Evolutionary conservation across 1,140 invertebrate species (phyloP).

Genomic region (Drosophila kohkoa): DNA sequence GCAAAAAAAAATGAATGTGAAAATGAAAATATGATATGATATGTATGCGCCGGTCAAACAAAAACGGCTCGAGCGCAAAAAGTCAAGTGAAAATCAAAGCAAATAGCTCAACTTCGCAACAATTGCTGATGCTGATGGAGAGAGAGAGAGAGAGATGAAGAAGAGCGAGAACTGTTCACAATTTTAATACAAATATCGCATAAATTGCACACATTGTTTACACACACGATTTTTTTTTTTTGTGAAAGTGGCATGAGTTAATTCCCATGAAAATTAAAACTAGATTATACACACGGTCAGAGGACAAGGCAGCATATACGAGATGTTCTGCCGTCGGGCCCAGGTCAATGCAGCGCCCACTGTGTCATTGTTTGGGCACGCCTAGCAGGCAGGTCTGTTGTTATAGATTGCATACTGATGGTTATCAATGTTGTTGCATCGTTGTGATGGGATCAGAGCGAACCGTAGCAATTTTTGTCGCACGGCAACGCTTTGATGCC

Average conservation of each 20-base stretch:
- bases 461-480: constrained; percentile 65
- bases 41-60: constrained; percentile 51
- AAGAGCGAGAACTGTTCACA: constrained; percentile 38
- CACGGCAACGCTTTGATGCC: constrained; percentile 67
- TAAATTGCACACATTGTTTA: constrained; percentile 66
- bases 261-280: constrained; percentile 82
- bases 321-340: background rate
- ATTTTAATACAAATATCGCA: constrained; percentile 69
- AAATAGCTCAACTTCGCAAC: constrained; percentile 51
- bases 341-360: constrained; percentile 76
- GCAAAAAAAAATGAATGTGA: constrained; percentile 21
- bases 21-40: constrained; percentile 67
- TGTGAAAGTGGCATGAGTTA: constrained; percentile 59
- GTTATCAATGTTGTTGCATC: constrained; percentile 46
- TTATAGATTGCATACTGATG: constrained; percentile 73
- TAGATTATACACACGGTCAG: constrained; percentile 71
- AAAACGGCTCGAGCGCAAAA: constrained; percentile 50
- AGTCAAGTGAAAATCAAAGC: constrained; percentile 79
- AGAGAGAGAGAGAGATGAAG: too few relatives aligned
- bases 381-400: constrained; percentile 57
- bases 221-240: constrained; percentile 22
- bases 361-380: constrained; percentile 82
- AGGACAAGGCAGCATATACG: constrained; percentile 2
- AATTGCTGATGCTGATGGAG: background rate
- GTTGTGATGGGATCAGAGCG: constrained; percentile 53